Base-by-base conservation (phyloP, 2,888 invertebrate species). In the Coenonympha glycerion region DNA sequence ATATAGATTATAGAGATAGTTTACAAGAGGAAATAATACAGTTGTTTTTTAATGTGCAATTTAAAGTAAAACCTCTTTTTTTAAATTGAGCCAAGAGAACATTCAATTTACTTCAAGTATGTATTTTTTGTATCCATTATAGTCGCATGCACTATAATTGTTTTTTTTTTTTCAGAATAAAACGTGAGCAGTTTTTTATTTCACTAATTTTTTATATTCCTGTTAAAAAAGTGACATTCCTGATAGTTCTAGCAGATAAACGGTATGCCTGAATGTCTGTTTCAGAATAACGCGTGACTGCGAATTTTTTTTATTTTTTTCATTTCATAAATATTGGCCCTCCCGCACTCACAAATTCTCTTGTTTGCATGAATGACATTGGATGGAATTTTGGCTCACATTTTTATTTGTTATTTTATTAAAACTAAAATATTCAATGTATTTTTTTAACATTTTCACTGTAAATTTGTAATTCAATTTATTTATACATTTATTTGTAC, bases 1-100 rank as follows among this genome's bases (percentile, higher is more conserved):
- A 49, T 51, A 57, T 55, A 51, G 50, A 49, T 49, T 57, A 51
- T 57, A 57, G 53, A 55, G 21, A 53, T 51, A 53, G 50, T 55
- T 56, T 54, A 55, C 52, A 39, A 41, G 41, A 47, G 39, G 26
- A 36, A 33, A 21, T 33, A 33, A 31, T 47, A 41, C 24, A 31
- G 22, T 24, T 39, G 13, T 18, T 39, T 49, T 37, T 40, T 51
- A 26, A 53, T 50, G 55, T 56, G 55, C 55, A 56, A 56, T 56
- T 52, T 37, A 3, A 30, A n/a, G n/a, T n/a, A n/a, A 31, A 31
- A 36, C 3, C 30, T 21, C 1, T 31, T 39, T 47, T 42, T 47
- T 42, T 34, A 37, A 30, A 18, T 28, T 22, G 34, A 44, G 34
- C 34, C 36, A 13, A 24, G 13, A 18, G 45, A 39, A 33, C 9